Conservation (phyloP, 2,888 invertebrate genomes). For the Lomographa bimaculata region DNA sequence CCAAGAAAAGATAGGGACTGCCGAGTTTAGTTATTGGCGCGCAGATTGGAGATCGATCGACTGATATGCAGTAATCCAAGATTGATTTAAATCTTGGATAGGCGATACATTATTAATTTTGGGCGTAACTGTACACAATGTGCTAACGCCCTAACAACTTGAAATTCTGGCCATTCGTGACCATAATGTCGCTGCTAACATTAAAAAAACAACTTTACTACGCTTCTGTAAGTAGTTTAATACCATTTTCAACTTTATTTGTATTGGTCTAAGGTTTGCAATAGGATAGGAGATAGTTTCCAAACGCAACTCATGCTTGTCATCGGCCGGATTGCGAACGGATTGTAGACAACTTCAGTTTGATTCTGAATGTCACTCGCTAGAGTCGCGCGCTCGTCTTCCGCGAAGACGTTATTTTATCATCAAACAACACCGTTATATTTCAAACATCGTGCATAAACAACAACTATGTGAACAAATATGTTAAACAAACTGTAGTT, state of each 20-base stretch:
- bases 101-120: too few relatives aligned
- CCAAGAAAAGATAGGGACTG: too few relatives aligned
- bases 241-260: not conserved
- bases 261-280: not conserved
- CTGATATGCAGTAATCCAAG: too few relatives aligned
- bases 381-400: conserved; percentile 6
- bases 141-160: conserved; percentile 14
- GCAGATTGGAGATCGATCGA: too few relatives aligned
- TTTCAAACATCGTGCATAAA: conserved; percentile 24
- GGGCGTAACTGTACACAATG: conserved; percentile 10
- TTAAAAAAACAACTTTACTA: conserved; percentile 1
- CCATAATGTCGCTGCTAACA: conserved; percentile 12
- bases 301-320: conserved; percentile 7
- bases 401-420: conserved; percentile 10
- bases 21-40: too few relatives aligned
- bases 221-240: not conserved
- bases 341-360: conserved; percentile 42
- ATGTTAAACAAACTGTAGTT: conserved; percentile 7
- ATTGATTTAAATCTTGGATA: too few relatives aligned
- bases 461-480: conserved; percentile 5
- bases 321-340: conserved; percentile 1
- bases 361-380: conserved; percentile 29
- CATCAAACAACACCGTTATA: conserved; percentile 26
- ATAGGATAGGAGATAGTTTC: not conserved
- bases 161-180: conserved; percentile 11